phyloP scores from a whole-genome alignment of 2,797 vertebrate genomes.

The Premnoplex brunnescens region DNA sequence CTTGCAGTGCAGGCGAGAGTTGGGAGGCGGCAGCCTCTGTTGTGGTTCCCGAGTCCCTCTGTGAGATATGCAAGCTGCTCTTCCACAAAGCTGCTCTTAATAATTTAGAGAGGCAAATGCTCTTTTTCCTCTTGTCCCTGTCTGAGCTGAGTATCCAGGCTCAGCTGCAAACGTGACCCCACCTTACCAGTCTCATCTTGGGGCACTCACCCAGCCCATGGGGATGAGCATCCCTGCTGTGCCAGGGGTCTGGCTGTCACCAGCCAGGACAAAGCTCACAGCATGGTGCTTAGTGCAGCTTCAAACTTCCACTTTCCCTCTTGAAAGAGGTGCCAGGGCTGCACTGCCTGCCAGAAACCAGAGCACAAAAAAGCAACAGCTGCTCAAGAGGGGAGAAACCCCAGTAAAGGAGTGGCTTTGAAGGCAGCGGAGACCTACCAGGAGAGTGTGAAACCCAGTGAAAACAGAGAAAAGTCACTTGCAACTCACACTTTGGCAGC shows the following conservation, averaged over 20 bases:
- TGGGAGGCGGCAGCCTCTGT: neutral
- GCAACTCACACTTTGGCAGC: neutral
- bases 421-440: neutral
- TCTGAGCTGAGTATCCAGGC: neutral
- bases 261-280: neutral
- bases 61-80: neutral
- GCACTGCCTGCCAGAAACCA: neutral
- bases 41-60: conserved; percentile 18
- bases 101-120: neutral
- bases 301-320: neutral
- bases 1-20: neutral
- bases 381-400: neutral
- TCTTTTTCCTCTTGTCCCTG: neutral
- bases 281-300: neutral
- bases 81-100: neutral
- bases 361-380: neutral
- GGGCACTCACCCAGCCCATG: accelerated
- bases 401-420: neutral
- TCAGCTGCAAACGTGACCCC: neutral
- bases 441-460: neutral
- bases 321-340: neutral
- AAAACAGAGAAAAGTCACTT: neutral
- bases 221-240: neutral
- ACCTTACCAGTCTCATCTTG: accelerated
- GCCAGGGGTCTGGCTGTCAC: neutral